Conservation (phyloP, 2,888 invertebrate species). For the Eugnorisma glareosa region DNA sequence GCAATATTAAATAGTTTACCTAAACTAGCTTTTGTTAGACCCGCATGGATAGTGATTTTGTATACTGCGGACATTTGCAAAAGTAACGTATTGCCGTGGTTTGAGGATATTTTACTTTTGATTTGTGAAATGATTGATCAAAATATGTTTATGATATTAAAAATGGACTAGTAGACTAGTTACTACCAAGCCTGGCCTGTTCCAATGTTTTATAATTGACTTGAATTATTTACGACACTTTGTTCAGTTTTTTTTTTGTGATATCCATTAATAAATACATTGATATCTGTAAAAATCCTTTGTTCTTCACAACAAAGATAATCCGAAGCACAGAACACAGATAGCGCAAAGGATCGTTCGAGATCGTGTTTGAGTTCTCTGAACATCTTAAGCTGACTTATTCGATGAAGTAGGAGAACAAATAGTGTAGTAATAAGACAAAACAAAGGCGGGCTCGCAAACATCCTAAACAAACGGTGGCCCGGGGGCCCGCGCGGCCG, state of each 20-base stretch:
- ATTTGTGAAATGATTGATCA: conserved; percentile 6
- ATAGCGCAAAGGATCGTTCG: conserved; percentile 51
- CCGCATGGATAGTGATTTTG: conserved; percentile 42
- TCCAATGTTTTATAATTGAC: not conserved
- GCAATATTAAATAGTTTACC: conserved; percentile 54
- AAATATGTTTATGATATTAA: not conserved
- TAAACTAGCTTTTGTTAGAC: conserved; percentile 55
- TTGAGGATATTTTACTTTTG: conserved; percentile 17
- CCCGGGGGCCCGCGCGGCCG: conserved; percentile 22
- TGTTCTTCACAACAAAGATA: conserved; percentile 34
- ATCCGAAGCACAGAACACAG: conserved; percentile 31
- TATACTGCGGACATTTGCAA: conserved; percentile 24
- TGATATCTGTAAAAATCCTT: conserved; percentile 14
- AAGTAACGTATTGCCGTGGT: conserved; percentile 1
- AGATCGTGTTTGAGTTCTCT: conserved; percentile 61
- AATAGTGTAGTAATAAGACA: conserved; percentile 69
- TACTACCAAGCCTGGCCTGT: not conserved
- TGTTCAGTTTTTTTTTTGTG: not conserved
- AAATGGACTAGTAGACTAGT: not conserved
- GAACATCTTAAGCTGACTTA: conserved; percentile 67
- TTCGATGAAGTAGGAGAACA: conserved; percentile 69
- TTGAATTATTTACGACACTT: not conserved
- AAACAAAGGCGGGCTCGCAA: conserved; percentile 69
- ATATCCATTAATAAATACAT: not conserved
- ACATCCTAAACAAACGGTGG: conserved; percentile 76